Evolutionary conservation across 2,113 vertebrate genomes (phyloP).

Genomic region (Pelecanoides urinatrix): DNA sequence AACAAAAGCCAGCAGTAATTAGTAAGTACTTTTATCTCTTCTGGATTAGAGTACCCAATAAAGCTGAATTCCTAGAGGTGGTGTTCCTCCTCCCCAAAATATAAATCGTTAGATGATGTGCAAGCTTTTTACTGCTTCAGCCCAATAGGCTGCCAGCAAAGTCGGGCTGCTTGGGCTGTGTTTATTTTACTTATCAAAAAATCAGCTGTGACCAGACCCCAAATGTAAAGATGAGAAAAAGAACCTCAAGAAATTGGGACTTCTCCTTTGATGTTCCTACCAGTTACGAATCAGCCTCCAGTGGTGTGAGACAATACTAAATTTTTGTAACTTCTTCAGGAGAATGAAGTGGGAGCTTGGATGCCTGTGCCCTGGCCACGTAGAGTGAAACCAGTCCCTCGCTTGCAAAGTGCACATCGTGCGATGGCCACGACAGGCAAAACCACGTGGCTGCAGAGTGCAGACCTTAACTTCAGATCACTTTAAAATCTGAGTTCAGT

Average conservation of each 20-base stretch:
- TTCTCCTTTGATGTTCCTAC: background rate
- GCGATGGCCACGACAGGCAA: background rate
- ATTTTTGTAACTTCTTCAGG: background rate
- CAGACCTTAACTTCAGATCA: background rate
- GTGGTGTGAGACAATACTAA: background rate
- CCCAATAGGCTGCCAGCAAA: background rate
- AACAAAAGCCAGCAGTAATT: conserved; percentile 62
- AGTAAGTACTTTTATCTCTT: conserved; percentile 59
- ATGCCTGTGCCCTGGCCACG: background rate
- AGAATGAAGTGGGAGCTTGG: background rate
- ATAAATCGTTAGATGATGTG: background rate
- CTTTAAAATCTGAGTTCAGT: rapidly evolving
- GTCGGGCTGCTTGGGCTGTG: background rate
- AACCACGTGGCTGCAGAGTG: background rate
- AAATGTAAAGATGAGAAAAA: background rate
- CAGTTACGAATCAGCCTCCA: background rate
- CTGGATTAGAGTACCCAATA: conserved; percentile 22
- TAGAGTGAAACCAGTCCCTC: background rate
- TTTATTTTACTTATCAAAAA: background rate
- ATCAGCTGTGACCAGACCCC: background rate
- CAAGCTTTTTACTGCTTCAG: background rate
- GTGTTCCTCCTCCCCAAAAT: conserved; percentile 24
- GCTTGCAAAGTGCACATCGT: rapidly evolving
- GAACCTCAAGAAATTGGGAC: background rate
- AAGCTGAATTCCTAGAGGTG: conserved; percentile 58